Conservation (phyloP, 2,113 vertebrate species). For the Gymnorhina tibicen region DNA sequence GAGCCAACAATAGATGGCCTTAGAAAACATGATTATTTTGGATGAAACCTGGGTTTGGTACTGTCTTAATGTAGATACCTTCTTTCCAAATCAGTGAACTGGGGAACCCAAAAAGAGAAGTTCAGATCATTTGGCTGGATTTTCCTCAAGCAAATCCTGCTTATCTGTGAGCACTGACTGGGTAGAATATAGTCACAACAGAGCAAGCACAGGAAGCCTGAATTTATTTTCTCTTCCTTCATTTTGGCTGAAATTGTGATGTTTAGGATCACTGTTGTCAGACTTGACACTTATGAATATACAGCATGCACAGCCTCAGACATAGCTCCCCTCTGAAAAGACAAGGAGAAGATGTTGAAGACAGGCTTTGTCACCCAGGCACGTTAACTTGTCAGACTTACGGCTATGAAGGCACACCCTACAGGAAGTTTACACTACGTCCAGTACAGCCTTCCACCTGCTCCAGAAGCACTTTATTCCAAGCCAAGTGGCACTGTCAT, state of each 20-base stretch:
- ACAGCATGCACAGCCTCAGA: background rate
- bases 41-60: background rate
- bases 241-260: background rate
- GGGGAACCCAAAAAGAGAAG: background rate
- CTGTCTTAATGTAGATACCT: background rate
- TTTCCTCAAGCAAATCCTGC: background rate
- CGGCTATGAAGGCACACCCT: background rate
- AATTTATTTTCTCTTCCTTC: background rate
- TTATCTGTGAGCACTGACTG: background rate
- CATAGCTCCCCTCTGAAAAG: background rate
- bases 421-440: background rate
- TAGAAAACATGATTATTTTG: fast-evolving
- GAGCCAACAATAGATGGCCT: background rate
- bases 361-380: background rate
- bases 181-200: background rate
- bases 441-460: background rate
- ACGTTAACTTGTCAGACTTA: background rate
- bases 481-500: background rate
- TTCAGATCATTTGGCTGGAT: background rate
- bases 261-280: background rate
- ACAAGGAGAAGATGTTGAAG: background rate
- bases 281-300: background rate
- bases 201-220: background rate
- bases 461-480: background rate
- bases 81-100: background rate